Base-by-base conservation (phyloP, 2,888 invertebrate genomes). In the Cheilosia vulpina region DNA sequence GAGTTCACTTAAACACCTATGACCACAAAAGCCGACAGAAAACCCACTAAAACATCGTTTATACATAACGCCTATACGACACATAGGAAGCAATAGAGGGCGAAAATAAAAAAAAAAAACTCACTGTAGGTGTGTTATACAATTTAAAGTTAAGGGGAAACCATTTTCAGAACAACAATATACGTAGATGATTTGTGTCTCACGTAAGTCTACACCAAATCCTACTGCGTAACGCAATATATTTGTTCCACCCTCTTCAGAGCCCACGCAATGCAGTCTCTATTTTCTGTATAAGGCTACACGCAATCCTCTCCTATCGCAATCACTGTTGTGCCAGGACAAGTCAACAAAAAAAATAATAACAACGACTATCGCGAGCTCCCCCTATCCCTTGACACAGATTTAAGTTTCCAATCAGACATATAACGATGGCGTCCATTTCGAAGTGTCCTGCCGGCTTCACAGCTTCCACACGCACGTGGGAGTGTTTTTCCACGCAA, bases 271-370 rank as follows among this genome's bases (percentile, higher is more conserved):
- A 13, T 52, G 15, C 24, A 38, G 17, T 57, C 4, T 15, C 24
- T n/a, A 27, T 24, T 52, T 5, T 52, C 13, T 27, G 15, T 15
- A 21, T 24, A 52, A 52, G 13, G 5, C 52, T 24, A 52, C 24
- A 24, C 34, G 15, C 88, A 84, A 90, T 90, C 90, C 90, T 90
- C 89, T 87, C 90, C 87, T 90, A 90, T 90, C 88, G 89, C 88
- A 89, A 88, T 90, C 88, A 87, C 89, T 88, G 89, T 90, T 90
- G 90, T 89, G 89, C 88, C 88, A 90, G 68, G 52, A 58, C 45
- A 31, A 31, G 31, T 31, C 9, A 34, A 34, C 11, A 34, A 11
- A 34, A 34, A 38, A 13, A 27, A 19, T 24, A 4, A 2, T 3
- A 43, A 45, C 43, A 62, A 66, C 34, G 41, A 24, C 38, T 34